Evolutionary conservation across 2,797 vertebrate genomes (phyloP), one percentile per base, ranked within the genome.

Genomic region (Ceryle rudis): DNA sequence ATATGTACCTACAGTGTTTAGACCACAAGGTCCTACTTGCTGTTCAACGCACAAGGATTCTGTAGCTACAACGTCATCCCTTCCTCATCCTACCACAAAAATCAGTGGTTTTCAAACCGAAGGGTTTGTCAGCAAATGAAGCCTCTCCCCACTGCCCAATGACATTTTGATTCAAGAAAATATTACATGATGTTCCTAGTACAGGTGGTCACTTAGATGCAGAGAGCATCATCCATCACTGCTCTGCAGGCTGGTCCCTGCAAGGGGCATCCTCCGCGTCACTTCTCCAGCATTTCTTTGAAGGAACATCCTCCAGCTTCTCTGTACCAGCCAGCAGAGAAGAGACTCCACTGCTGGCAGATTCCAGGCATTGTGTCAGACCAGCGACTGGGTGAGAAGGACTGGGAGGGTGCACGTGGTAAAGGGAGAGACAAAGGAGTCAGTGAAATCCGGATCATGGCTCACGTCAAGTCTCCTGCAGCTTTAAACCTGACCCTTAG

Each of bases 361-460:
- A 2, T 3, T 5, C 42, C 47, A 10, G 70, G 19, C 2, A 7
- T 0, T 44, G 23, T 33, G 44, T 2, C 39, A 52, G 44, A 57
- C 1, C 69, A 73, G 77, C 37, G 47, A 51, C 77, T 23, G 37
- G 25, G 12, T 41, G 49, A 29, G 60, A 22, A 39, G 60, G 67
- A 14, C 52, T 47, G 69, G 46, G 14, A 44, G 54, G 66, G 7
- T 31, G n/a, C 17, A 1, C 2, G 14, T 0, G 26, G 14, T 6
- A 35, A 14, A 44, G 44, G 75, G 22, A 65, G 35, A 84, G 19
- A 35, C 1, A 11, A 41, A n/a, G 20, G 33, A 39, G 37, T 13
- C 13, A 39, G 28, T 28, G 54, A 71, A 66, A 64, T 51, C 70
- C 71, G 29, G 21, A 13, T 25, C 31, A 18, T 8, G 31, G 22